These are phyloP conservation scores for Brachirus orientalis DNA, from an alignment of 2,113 vertebrate genomes.

Conservation along the genomic window DNA sequence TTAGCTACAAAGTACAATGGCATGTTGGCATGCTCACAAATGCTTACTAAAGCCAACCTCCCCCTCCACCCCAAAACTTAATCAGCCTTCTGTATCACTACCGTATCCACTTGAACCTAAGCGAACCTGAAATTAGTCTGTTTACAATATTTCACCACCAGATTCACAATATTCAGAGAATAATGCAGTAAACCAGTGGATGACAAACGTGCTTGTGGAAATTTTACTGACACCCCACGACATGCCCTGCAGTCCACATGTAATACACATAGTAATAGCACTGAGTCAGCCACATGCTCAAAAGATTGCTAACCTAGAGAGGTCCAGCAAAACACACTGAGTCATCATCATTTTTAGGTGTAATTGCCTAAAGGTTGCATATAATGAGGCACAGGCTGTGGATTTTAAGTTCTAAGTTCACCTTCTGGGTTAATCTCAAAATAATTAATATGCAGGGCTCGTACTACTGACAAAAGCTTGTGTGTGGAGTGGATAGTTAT, in stretches of 20 bases:
- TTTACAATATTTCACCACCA: conserved; percentile 24
- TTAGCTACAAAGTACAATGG: not conserved
- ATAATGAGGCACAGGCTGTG: conserved; percentile 13
- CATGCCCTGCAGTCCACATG: conserved; percentile 32
- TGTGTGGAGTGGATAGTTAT: not conserved
- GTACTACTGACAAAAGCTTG: conserved; percentile 10
- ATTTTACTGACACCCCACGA: conserved; percentile 44
- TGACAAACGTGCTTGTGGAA: conserved; percentile 24
- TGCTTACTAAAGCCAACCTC: not conserved
- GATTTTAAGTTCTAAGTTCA: conserved; percentile 15
- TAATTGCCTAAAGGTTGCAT: conserved; percentile 35
- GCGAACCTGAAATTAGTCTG: conserved; percentile 3
- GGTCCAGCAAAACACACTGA: conserved; percentile 16
- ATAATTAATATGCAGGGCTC: not conserved
- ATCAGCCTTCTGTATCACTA: too few relatives aligned
- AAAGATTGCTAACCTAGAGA: conserved; percentile 22
- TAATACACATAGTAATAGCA: conserved; percentile 3
- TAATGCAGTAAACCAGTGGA: conserved; percentile 38
- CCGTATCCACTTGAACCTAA: conserved; percentile 1
- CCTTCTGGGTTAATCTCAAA: conserved; percentile 10
- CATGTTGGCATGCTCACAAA: not conserved
- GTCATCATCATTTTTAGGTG: conserved; percentile 24
- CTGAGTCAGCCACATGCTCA: conserved; percentile 11
- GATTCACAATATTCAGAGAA: conserved; percentile 1
- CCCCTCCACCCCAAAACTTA: not conserved